These are phyloP conservation scores for Carcharodon carcharias DNA, from an alignment of 2,797 vertebrate species.

Conservation along the genomic window DNA sequence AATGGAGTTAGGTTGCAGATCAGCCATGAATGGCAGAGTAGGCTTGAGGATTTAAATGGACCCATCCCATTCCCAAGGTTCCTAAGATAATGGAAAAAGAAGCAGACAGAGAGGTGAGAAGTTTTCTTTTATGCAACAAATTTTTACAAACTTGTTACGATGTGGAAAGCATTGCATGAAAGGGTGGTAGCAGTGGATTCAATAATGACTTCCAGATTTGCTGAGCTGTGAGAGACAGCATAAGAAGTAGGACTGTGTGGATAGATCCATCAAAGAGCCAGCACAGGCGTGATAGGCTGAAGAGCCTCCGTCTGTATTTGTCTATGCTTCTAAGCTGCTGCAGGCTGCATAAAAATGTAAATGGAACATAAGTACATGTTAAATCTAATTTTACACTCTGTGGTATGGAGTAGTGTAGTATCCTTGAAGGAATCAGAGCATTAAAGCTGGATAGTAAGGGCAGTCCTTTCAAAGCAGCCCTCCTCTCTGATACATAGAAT, in stretches of 20 bases:
- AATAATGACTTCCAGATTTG: not conserved
- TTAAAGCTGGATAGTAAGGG: not conserved
- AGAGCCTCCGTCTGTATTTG: not conserved
- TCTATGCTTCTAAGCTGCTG: not conserved
- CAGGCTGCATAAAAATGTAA: constrained; percentile 37
- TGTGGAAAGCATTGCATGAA: too few relatives aligned
- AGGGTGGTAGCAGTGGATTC: not conserved
- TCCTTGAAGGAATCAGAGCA: not conserved
- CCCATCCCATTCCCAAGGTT: too few relatives aligned
- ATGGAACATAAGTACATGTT: constrained; percentile 15
- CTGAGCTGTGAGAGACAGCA: not conserved
- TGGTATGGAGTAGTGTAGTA: not conserved
- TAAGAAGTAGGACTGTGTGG: not conserved
- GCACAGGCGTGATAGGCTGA: not conserved
- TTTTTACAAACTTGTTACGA: too few relatives aligned
- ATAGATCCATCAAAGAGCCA: not conserved
- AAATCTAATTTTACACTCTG: not conserved
- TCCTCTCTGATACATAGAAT: not conserved
- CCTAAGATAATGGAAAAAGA: not conserved
- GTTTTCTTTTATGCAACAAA: not conserved
- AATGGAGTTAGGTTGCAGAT: too few relatives aligned
- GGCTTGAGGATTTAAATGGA: not conserved
- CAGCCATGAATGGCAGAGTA: too few relatives aligned
- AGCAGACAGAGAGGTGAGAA: not conserved
- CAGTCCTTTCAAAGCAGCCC: not conserved